Evolutionary conservation across 2,888 invertebrate species (phyloP), one percentile per base, ranked within the genome.

Genomic region (Maniola hyperantus): DNA sequence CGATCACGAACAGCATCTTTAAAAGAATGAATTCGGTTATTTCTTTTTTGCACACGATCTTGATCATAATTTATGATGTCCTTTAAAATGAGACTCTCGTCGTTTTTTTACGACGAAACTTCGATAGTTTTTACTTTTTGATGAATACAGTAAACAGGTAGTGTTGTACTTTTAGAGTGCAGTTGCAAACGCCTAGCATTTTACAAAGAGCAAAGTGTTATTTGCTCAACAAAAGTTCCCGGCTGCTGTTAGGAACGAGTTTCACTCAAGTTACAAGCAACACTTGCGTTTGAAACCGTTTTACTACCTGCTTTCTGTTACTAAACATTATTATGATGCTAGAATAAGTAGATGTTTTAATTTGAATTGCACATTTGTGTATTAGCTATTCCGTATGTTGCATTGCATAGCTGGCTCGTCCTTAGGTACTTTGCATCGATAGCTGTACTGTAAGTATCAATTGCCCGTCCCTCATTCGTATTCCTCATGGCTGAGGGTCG

Each of bases 191-290:
- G 74, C 78, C 77, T 78, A 73, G 70, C 71, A 72, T 67, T 76
- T 75, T 72, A 69, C 67, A 71, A 67, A 71, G 72, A 73, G 77
- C 78, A 77, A 76, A 74, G 74, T 75, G 67, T 76, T 69, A 69
- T 67, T 70, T 55, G 63, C 63, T 59, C 65, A 55, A 63, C 72
- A 74, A 75, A 74, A 74, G 69, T 74, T 75, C 71, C 26, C 5
- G 20, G 42, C 15, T 34, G 46, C 64, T 73, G 70, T 72, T 74
- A 74, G 67, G 64, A 62, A 59, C 67, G 54, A 69, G 65, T 69
- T 69, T 59, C 50, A 64, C 59, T 67, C 55, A 39, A 39, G 10
- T 39, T 11, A 57, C 55, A 36, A 55, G 55, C 18, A 39, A 64
- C 53, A 65, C 62, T 63, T 65, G 64, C 62, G 59, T 67, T 67